Evolutionary conservation across 2,888 invertebrate species (phyloP).

Genomic region (Kuschelorhynchus macadamiae): DNA sequence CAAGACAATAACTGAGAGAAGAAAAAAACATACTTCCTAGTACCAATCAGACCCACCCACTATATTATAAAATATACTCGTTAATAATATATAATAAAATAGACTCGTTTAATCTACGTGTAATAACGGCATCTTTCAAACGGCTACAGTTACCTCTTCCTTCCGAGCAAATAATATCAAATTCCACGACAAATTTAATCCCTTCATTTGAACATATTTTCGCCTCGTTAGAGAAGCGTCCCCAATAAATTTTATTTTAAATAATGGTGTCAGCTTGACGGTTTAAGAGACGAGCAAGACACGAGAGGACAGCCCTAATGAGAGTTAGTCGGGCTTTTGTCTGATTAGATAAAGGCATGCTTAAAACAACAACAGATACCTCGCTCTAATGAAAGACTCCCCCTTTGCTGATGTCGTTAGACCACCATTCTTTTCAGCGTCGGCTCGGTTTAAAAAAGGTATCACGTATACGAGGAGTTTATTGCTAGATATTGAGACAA

Average conservation of each 20-base stretch:
- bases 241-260: slow-evolving; percentile 46
- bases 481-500: no score
- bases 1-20: no score
- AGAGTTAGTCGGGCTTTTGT: slow-evolving; percentile 66
- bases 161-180: slow-evolving; percentile 29
- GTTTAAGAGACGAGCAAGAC: slow-evolving; percentile 34
- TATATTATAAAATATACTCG: no score
- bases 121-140: no score
- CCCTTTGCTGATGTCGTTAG: slow-evolving; percentile 44
- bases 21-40: no score
- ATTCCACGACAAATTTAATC: slow-evolving; percentile 33
- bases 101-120: no score
- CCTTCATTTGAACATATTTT: slow-evolving; percentile 38
- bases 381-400: slow-evolving; percentile 68
- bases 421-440: slow-evolving; percentile 27
- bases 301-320: slow-evolving; percentile 59
- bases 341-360: slow-evolving; percentile 70
- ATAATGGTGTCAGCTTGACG: slow-evolving; percentile 43
- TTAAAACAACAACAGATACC: slow-evolving; percentile 70
- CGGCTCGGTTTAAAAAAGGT: slow-evolving; percentile 5
- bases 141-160: no score
- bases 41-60: no score
- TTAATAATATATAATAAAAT: no score
- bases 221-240: slow-evolving; percentile 31
- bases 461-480: not conserved